Percentiles rank a stretch among this genome's conserved stretches.
Evolutionary conservation across 2,113 vertebrate species (phyloP).

Genomic region (Budorcas taxicolor): DNA sequence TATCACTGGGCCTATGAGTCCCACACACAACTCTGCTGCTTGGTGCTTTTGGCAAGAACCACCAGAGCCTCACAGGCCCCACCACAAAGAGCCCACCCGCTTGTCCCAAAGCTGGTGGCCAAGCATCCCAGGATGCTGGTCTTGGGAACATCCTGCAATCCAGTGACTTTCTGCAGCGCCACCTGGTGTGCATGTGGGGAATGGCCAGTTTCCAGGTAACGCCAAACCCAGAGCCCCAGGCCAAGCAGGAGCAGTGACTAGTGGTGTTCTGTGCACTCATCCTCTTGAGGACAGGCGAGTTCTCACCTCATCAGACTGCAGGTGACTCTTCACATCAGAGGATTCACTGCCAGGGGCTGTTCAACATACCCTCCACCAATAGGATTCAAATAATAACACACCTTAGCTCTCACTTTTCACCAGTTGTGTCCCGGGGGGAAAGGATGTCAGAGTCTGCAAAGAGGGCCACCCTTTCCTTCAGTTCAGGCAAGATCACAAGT

Average conservation of each 20-base stretch:
- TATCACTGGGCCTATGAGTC: not conserved
- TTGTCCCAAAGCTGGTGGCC: not conserved
- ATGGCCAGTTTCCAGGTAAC: not conserved
- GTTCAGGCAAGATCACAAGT: too few relatives aligned
- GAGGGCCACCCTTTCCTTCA: not conserved
- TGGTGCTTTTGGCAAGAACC: not conserved
- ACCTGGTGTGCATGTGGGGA: not conserved
- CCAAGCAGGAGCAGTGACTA: rapidly evolving
- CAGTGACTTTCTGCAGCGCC: not conserved
- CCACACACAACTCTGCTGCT: not conserved
- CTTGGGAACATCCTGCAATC: not conserved
- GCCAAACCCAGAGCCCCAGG: not conserved
- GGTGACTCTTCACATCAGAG: not conserved
- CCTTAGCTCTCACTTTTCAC: not conserved
- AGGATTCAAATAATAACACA: not conserved
- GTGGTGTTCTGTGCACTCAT: not conserved
- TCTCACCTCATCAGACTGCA: not conserved
- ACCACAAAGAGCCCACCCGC: not conserved
- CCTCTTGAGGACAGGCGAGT: rapidly evolving
- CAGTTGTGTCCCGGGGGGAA: not conserved
- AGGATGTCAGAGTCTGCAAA: not conserved
- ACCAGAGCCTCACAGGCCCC: not conserved
- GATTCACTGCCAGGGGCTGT: not conserved
- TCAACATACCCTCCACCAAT: rapidly evolving
- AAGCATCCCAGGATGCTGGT: not conserved